Evolutionary conservation across 2,888 invertebrate species (phyloP), one percentile per base, ranked within the genome.

Genomic region (Aproaerema taeniolella): DNA sequence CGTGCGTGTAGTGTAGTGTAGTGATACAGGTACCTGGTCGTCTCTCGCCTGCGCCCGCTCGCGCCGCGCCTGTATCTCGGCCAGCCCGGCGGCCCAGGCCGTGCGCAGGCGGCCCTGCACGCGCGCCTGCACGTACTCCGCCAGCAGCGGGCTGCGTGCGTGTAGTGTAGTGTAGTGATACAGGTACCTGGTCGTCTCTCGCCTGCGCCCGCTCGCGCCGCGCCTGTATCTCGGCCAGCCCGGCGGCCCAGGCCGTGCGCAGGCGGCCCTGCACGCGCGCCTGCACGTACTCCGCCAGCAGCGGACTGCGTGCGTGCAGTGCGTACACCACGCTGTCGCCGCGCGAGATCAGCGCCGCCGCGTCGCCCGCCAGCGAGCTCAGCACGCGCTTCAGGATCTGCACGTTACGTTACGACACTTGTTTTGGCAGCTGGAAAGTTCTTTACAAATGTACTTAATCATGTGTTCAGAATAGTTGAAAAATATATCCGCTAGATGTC

Each of bases 291-390:
- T 85, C 83, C 1, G 89, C 89, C 24, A 86, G 70, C 12, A 62
- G 58, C 1, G 91, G 89, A 59, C 88, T 79, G 14, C 65, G 61
- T 46, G 62, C 68, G 67, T 93, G 93, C n/a, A 89, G 89, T 28
- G 88, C 89, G 67, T 93, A 89, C 15, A 93, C 91, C 30, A 94
- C 79, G 41, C 91, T 90, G 71, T 94, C 94, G 0, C 94, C 94
- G 61, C 91, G 91, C 11, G 93, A 93, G 49, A 94, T 93, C 20
- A 93, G 79, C 41, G 91, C 90, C 4, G 93, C 94, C 43, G 93
- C 93, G 66, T 92, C 93, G 1, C 93, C 92, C 8, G 93, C 93
- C 47, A 93, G 70, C 40, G 79, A 77, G 20, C 88, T 89, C 45
- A 91, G 67, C 67, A 91, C 91, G 51, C 86, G 77, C 62, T 92